These are phyloP conservation scores for Mirounga angustirostris DNA, from an alignment of 2,113 vertebrate genomes.

Conservation along the genomic window DNA sequence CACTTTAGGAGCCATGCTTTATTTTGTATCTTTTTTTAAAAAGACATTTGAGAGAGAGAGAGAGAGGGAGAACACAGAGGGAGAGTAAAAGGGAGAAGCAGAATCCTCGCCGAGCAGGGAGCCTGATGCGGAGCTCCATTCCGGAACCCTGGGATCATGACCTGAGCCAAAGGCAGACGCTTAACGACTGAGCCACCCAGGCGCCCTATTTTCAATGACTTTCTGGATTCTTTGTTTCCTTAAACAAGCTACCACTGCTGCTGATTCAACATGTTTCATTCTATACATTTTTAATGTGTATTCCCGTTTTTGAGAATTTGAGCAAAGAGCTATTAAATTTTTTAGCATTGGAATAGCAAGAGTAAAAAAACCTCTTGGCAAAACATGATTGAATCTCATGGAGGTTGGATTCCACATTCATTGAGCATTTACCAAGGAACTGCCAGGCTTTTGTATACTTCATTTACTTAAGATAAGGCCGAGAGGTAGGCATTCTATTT, in stretches of 20 bases:
- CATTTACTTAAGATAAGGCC: not conserved
- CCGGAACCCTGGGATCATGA: not conserved
- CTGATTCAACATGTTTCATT: not conserved
- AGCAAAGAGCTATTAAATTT: slow-evolving; percentile 37
- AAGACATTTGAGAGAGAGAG: not conserved
- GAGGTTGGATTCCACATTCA: not conserved
- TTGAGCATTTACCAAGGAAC: not conserved
- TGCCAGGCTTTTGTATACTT: not conserved
- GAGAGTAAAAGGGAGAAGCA: no score
- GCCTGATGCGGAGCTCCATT: not conserved
- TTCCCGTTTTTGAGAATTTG: slow-evolving; percentile 30
- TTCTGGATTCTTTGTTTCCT: not conserved
- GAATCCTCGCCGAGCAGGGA: no score
- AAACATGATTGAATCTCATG: not conserved
- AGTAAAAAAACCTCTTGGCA: not conserved
- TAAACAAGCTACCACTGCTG: slow-evolving; percentile 25
- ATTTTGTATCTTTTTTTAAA: not conserved
- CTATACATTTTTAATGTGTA: not conserved
- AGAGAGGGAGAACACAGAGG: not conserved
- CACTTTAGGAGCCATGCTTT: not conserved
- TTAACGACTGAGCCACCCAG: not conserved
- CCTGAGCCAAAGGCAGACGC: not conserved
- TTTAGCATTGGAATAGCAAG: not conserved
- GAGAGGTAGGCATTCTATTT: slow-evolving; percentile 36
- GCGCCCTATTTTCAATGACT: not conserved